Conservation (phyloP, 2,113 vertebrate genomes). For the Maccullochella peelii region DNA sequence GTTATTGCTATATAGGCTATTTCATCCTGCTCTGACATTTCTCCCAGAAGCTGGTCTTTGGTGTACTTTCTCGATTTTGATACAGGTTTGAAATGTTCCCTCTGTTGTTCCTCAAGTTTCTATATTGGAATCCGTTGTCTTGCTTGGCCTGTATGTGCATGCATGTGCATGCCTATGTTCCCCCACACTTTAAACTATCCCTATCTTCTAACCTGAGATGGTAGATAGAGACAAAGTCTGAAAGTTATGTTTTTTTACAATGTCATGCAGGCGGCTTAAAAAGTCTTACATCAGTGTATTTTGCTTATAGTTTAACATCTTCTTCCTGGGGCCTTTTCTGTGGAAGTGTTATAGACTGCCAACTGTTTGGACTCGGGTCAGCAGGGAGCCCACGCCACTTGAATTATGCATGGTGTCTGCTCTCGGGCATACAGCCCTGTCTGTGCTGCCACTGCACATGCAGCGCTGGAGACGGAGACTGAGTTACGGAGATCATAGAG, state of each 20-base stretch:
- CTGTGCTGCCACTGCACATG: constrained; percentile 68
- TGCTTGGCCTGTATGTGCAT: neutral
- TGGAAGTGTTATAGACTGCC: constrained; percentile 66
- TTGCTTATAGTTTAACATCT: constrained; percentile 55
- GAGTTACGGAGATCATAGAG: constrained; percentile 51
- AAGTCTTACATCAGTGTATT: constrained; percentile 61
- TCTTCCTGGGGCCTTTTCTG: constrained; percentile 59
- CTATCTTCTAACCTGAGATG: constrained; percentile 6
- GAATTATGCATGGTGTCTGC: constrained; percentile 78
- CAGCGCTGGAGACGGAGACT: constrained; percentile 24
- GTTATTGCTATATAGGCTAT: neutral
- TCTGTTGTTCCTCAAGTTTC: neutral
- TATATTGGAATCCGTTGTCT: neutral
- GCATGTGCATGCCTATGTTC: constrained; percentile 3
- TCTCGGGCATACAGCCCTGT: constrained; percentile 72
- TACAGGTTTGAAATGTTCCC: neutral
- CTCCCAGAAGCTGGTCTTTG: neutral
- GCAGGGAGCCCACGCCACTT: constrained; percentile 61
- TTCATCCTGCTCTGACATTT: neutral
- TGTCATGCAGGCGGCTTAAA: constrained; percentile 44
- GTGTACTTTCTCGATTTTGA: neutral
- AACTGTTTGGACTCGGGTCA: constrained; percentile 76
- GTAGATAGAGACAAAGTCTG: constrained; percentile 5
- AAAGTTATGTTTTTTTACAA: constrained; percentile 35
- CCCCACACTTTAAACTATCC: neutral